Conservation (phyloP, 1,140 invertebrate species). For the Caenorhabditis inopinata region DNA sequence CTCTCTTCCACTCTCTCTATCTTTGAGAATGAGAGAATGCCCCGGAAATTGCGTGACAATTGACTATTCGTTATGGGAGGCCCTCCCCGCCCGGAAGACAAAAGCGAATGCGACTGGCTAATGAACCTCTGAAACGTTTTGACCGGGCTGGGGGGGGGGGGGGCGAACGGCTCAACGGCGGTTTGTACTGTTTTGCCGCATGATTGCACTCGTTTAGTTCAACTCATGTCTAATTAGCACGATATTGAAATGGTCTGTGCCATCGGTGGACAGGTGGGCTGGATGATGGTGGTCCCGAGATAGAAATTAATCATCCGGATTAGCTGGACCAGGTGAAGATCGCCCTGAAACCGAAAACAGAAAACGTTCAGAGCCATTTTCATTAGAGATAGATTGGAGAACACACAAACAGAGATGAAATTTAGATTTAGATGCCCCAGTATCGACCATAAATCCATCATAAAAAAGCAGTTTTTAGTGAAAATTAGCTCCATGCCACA, state of each 20-base stretch:
- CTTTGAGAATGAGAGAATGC: neutral
- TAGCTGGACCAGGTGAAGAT: neutral
- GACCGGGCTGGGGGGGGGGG: too few species aligned
- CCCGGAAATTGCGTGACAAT: conserved; percentile 32
- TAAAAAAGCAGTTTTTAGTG: too few species aligned
- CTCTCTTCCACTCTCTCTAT: neutral
- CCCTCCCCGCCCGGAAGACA: neutral
- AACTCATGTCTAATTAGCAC: neutral
- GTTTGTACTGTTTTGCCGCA: conserved; percentile 5
- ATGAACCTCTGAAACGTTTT: neutral
- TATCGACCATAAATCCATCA: too few species aligned
- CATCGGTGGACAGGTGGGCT: neutral
- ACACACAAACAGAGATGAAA: neutral
- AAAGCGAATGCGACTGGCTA: conserved; percentile 21
- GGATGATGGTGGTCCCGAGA: neutral
- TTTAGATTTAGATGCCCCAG: too few species aligned
- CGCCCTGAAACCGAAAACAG: neutral
- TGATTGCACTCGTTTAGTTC: conserved; percentile 12
- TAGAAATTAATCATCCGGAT: neutral
- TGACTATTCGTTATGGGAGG: conserved; percentile 20
- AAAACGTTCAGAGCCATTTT: neutral
- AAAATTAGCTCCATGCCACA: too few species aligned
- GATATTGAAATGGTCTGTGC: neutral
- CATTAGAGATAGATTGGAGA: neutral
- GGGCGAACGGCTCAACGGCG: neutral